A percentile compares a stretch with the other conserved stretches of the same genome.
Conservation (phyloP, 2,113 vertebrate species). For the Henicopernis longicauda region DNA sequence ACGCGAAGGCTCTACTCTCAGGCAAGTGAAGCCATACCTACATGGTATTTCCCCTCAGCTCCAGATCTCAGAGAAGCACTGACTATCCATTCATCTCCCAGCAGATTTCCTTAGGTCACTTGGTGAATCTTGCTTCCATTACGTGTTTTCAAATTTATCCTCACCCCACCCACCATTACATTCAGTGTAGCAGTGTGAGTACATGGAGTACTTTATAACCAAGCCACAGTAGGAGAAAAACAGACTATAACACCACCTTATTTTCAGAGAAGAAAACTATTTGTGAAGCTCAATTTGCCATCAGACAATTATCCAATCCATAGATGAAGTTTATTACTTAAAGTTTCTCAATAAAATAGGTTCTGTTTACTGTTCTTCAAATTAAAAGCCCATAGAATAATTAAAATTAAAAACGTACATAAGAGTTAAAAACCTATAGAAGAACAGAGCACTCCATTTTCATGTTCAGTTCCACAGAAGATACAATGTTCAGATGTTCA, state of each 20-base stretch:
- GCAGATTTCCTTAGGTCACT: not conserved
- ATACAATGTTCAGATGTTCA: not conserved
- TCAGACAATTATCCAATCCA: not conserved
- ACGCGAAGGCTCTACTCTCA: not conserved
- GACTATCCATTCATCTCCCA: not conserved
- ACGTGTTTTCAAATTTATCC: not conserved
- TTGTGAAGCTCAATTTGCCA: not conserved
- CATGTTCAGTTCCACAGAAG: not conserved
- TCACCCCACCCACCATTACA: not conserved
- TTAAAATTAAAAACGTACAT: not conserved
- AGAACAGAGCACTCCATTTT: not conserved
- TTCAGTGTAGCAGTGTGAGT: not conserved
- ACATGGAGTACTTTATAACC: not conserved
- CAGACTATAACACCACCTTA: not conserved
- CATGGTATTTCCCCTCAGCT: not conserved
- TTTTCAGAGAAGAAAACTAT: not conserved
- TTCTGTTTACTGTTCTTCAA: not conserved
- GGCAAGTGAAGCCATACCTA: not conserved
- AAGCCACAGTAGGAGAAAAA: not conserved
- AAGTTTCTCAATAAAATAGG: not conserved
- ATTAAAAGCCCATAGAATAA: not conserved
- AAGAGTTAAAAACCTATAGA: not conserved
- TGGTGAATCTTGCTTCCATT: not conserved
- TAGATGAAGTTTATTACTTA: not conserved
- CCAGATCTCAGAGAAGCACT: not conserved